Evolutionary conservation across 2,888 invertebrate genomes (phyloP).

Genomic region (Neoitamus cyanurus): DNA sequence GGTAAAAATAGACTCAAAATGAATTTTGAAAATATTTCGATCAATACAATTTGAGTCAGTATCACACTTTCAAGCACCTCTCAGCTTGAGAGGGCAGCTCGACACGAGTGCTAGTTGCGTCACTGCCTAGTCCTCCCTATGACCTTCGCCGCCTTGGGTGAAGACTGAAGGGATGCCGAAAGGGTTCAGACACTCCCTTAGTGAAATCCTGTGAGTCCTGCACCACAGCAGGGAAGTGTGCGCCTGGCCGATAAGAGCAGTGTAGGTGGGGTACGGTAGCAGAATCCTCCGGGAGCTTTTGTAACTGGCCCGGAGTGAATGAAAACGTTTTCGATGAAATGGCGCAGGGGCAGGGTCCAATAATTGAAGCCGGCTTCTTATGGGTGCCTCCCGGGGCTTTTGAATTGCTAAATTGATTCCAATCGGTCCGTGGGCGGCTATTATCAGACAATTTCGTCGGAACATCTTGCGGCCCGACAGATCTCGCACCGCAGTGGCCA

Average conservation of each 20-base stretch:
- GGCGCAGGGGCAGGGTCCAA: not conserved
- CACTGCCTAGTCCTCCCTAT: not conserved
- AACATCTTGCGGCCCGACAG: slow-evolving; percentile 31
- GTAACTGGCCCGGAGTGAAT: not conserved
- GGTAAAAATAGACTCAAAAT: too few relatives aligned
- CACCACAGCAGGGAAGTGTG: not conserved
- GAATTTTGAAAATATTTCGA: too few relatives aligned
- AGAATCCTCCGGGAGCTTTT: slow-evolving; percentile 12
- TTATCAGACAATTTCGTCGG: slow-evolving; percentile 14
- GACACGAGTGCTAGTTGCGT: too few relatives aligned
- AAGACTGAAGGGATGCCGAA: not conserved
- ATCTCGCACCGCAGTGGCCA: slow-evolving; percentile 23
- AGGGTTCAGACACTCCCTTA: not conserved
- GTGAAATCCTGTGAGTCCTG: not conserved
- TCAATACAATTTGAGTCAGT: too few relatives aligned
- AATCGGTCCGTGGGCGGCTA: slow-evolving; percentile 34
- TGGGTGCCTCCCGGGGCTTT: slow-evolving; percentile 1
- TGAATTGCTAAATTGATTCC: slow-evolving; percentile 40
- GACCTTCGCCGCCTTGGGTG: not conserved
- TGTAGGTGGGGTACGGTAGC: not conserved
- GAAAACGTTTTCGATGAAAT: not conserved
- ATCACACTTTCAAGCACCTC: too few relatives aligned
- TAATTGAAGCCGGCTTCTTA: slow-evolving; percentile 11
- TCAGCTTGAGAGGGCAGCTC: too few relatives aligned
- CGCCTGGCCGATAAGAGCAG: slow-evolving; percentile 9